Conservation (phyloP, 2,797 vertebrate genomes). For the Malurus leucopterus region DNA sequence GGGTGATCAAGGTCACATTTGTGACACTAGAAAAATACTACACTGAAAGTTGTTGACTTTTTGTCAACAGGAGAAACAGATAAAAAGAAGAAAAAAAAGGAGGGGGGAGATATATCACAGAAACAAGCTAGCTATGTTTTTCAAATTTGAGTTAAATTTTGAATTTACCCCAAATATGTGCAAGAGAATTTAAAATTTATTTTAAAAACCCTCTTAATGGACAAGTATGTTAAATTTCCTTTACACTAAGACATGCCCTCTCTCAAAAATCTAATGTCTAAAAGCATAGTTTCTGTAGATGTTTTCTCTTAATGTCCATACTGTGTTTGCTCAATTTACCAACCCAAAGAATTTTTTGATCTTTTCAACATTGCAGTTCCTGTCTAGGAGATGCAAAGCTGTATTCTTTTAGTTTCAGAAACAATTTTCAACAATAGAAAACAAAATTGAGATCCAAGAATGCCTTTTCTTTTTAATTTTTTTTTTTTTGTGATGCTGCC, state of each 20-base stretch:
- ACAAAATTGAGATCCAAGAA: not conserved
- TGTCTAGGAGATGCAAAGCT: not conserved
- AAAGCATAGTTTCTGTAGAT: not conserved
- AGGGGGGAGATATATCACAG: not conserved
- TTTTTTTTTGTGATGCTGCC: not conserved
- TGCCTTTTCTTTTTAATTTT: not conserved
- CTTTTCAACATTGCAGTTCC: not conserved
- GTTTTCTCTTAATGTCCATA: not conserved
- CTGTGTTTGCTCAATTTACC: not conserved
- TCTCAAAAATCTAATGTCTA: not conserved
- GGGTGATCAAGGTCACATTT: conserved; percentile 17
- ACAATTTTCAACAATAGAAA: conserved; percentile 1
- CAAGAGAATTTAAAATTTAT: not conserved
- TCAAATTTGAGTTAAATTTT: not conserved
- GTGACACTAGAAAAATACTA: not conserved
- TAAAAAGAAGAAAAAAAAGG: not conserved
- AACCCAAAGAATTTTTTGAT: conserved; percentile 17
- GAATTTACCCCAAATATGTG: not conserved
- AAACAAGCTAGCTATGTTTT: not conserved
- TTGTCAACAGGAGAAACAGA: not conserved
- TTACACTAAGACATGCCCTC: not conserved
- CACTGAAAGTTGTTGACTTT: not conserved
- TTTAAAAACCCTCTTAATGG: not conserved
- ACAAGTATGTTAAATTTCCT: not conserved
- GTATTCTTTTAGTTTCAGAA: not conserved